Conservation (phyloP, 1,140 invertebrate genomes). For the Helicorthomorpha holstii region DNA sequence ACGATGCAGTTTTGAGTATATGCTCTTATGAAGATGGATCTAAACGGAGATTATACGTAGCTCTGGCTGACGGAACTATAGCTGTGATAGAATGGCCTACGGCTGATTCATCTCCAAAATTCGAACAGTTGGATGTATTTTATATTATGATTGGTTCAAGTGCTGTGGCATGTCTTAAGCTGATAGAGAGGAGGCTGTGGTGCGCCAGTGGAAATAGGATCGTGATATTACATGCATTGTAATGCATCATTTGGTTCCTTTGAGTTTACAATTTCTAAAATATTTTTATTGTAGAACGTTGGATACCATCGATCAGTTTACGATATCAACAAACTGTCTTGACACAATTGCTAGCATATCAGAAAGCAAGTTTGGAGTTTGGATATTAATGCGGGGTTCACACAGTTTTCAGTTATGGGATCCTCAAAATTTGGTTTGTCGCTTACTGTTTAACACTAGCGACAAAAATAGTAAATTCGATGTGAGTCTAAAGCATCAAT, state of each 20-base stretch:
- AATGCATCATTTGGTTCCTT: slow-evolving; percentile 1
- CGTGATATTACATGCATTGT: slow-evolving; percentile 29
- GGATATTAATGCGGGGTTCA: slow-evolving; percentile 31
- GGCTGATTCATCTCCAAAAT: not conserved
- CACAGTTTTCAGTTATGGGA: slow-evolving; percentile 35
- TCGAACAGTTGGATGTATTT: slow-evolving; percentile 20
- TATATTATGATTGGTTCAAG: slow-evolving; percentile 30
- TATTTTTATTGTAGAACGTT: slow-evolving; percentile 24
- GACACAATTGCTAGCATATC: slow-evolving; percentile 25
- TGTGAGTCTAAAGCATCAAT: too few relatives aligned
- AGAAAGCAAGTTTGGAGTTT: slow-evolving; percentile 26
- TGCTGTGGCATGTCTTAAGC: slow-evolving; percentile 25
- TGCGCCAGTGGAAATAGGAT: slow-evolving; percentile 32
- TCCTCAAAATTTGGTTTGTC: slow-evolving; percentile 24
- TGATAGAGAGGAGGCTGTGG: slow-evolving; percentile 28
- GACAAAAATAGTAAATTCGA: too few relatives aligned
- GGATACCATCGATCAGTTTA: slow-evolving; percentile 28
- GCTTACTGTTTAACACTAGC: slow-evolving; percentile 31
- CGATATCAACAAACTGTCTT: slow-evolving; percentile 26
- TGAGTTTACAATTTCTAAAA: not conserved
- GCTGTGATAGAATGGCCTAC: slow-evolving; percentile 26
- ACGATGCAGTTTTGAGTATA: slow-evolving; percentile 30
- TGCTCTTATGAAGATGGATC: slow-evolving; percentile 22
- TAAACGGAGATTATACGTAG: slow-evolving; percentile 24
- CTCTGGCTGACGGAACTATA: slow-evolving; percentile 32